Evolutionary conservation across 2,113 vertebrate genomes (phyloP), one percentile per base, ranked within the genome.

Genomic region (Lichenostomus cassidix): DNA sequence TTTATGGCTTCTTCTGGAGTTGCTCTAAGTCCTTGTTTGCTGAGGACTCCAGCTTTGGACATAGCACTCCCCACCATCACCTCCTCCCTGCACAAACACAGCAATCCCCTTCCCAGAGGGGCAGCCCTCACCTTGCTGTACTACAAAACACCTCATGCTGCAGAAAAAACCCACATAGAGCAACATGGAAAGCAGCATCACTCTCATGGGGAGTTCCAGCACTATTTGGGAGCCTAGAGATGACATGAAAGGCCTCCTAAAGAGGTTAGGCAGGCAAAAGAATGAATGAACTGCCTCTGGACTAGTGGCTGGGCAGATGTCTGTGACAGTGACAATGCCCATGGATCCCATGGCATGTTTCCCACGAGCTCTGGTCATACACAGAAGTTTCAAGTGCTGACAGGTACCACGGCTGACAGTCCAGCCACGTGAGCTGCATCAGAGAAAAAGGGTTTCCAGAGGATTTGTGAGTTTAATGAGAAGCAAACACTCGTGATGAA

Each of bases 141-240:
- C 62, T 4, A 29, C 39, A 46, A 9, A 75, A 75, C 33, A 37
- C 28, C 17, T 64, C 16, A 15, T 0, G 0, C 59, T 52, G 49
- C 59, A 81, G 42, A 42, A 74, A 46, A 44, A 5, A 0, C 2
- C 11, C 21, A 24, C 0, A 0, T 1, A 12, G n/a, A 10, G 29
- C 31, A 29, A 15, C 0, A 1, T 9, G 24, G 60, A 56, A 62
- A 82, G 18, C 19, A 29, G 41, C 55, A 62, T 4, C 0, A 0
- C 37, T 1, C 0, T 9, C 58, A 41, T 13, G 10, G 23, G 17
- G 28, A 41, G 23, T 5, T 62, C 63, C 28, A 89, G 55, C 10
- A 10, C 11, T 29, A 17, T 0, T 15, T 31, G 46, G n/a, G 16
- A 69, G 5, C 7, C 17, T 7, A 1, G 18, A 35, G 37, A 14